Evolutionary conservation across 2,888 invertebrate genomes (phyloP), one percentile per base, ranked within the genome.

Genomic region (Acanthosepion pharaonis): DNA sequence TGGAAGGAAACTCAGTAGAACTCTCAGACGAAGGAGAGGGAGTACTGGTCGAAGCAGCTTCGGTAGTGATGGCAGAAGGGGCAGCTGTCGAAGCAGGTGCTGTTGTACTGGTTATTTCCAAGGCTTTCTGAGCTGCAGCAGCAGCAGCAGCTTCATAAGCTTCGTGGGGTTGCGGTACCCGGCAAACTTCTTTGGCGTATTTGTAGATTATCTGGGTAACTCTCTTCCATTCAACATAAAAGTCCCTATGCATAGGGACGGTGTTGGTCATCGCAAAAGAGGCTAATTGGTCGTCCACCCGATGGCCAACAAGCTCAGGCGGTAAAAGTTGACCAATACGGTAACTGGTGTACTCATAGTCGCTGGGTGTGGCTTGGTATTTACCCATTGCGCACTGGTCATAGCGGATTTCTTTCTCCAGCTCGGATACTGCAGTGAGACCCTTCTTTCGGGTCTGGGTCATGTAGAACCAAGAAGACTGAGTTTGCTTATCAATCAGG

Each of bases 251-350:
- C 95, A 96, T 95, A 9, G 97, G 96, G 0, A 96, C 96, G 25
- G 96, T 95, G 95, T 97, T 97, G 92, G 97, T 96, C 95, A 96
- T 91, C 11, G 96, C 96, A 93, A 96, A 96, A 5, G 96, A 96
- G 0, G 97, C 95, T 20, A 96, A 94, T 59, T 96, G 95, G 8
- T 96, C 94, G 53, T 95, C 95, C 0, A 96, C 95, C 28, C 96
- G 95, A 51, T 95, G 95, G 0, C 96, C 96, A 91, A 96, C 95
- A n/a, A 96, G 94, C 51, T 96, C 96, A 0, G 96, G 96, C 64
- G 96, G 95, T 18, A 96, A 59, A 5, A 97, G 95, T 28, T 96
- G 96, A 3, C 96, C 95, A 11, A 96, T 96, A 93, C 95, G 95
- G 94, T 96, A 96, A 11, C 95, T 96, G 15, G 95, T 96, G 28